phyloP scores from a whole-genome alignment of 2,888 invertebrate species.

The Epinotia demarniana region DNA sequence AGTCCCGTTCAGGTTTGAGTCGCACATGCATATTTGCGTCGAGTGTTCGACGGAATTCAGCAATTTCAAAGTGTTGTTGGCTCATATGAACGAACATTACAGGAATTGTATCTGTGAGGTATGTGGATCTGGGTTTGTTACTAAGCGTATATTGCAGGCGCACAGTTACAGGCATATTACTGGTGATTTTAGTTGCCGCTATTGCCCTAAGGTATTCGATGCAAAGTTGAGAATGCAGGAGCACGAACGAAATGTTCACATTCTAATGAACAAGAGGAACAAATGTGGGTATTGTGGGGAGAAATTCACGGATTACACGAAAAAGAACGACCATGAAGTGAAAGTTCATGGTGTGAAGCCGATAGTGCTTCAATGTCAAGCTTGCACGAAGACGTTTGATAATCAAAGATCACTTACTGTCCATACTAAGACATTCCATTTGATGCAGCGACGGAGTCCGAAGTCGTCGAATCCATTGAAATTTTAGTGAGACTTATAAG shows the following conservation, averaged over 20 bases:
- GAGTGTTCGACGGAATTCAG: conserved; percentile 51
- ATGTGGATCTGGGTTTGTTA: conserved; percentile 78
- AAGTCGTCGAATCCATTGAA: conserved; percentile 39
- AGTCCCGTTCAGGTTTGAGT: conserved; percentile 62
- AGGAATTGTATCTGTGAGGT: conserved; percentile 78
- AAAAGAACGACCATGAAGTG: conserved; percentile 70
- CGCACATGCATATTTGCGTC: conserved; percentile 35
- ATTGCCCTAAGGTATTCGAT: conserved; percentile 61
- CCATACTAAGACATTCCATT: conserved; percentile 71
- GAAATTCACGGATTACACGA: conserved; percentile 70
- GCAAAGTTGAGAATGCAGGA: conserved; percentile 59
- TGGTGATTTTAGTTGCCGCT: conserved; percentile 58
- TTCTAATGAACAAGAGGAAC: conserved; percentile 56
- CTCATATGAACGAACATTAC: conserved; percentile 70
- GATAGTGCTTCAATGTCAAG: conserved; percentile 70
- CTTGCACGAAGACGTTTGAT: conserved; percentile 77
- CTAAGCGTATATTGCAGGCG: conserved; percentile 58
- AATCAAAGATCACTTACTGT: conserved; percentile 77
- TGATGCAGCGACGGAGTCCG: conserved; percentile 56
- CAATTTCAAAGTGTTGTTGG: conserved; percentile 62
- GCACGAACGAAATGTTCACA: conserved; percentile 61
- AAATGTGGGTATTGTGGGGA: conserved; percentile 68
- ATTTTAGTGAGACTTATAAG: not conserved
- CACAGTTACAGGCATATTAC: conserved; percentile 67
- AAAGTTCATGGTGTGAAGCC: conserved; percentile 70